phyloP scores from a whole-genome alignment of 2,888 invertebrate species.

The Melanophora roralis region DNA sequence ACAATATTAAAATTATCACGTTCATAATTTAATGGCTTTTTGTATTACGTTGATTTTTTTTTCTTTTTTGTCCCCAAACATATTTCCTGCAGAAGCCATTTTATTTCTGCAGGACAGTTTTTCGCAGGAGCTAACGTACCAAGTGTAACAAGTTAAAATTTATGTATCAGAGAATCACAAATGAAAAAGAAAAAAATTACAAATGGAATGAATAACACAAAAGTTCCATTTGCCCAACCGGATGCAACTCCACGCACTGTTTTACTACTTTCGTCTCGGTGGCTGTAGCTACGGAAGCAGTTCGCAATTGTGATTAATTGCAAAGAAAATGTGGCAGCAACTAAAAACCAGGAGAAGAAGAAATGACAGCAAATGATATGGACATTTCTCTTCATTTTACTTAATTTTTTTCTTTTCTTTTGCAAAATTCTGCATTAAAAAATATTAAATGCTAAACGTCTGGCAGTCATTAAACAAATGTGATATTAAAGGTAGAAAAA shows the following conservation, averaged over 20 bases:
- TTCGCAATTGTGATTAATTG: slow-evolving; percentile 74
- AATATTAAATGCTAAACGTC: slow-evolving; percentile 55
- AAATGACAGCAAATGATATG: slow-evolving; percentile 42
- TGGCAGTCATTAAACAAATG: slow-evolving; percentile 59
- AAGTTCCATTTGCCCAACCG: slow-evolving; percentile 73
- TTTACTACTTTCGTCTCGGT: slow-evolving; percentile 51
- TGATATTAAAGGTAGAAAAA: slow-evolving; percentile 39
- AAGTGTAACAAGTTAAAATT: slow-evolving; percentile 42
- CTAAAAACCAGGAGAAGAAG: neutral
- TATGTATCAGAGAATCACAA: too few relatives aligned
- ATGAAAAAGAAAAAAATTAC: neutral
- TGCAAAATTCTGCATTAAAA: neutral
- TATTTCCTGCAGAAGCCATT: slow-evolving; percentile 33
- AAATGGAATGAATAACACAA: slow-evolving; percentile 65
- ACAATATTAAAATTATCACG: slow-evolving; percentile 56
- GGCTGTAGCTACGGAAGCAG: slow-evolving; percentile 55
- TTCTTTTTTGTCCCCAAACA: neutral
- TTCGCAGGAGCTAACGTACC: slow-evolving; percentile 16
- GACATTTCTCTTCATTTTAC: slow-evolving; percentile 41
- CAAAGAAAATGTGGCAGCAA: slow-evolving; percentile 60
- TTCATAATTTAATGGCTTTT: slow-evolving; percentile 56
- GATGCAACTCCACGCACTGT: slow-evolving; percentile 67
- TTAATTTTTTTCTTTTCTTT: neutral
- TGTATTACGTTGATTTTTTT: slow-evolving; percentile 8
- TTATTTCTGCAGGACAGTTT: slow-evolving; percentile 34